phyloP scores from a whole-genome alignment of 1,140 invertebrate species.

The Chironomus striatipennis region DNA sequence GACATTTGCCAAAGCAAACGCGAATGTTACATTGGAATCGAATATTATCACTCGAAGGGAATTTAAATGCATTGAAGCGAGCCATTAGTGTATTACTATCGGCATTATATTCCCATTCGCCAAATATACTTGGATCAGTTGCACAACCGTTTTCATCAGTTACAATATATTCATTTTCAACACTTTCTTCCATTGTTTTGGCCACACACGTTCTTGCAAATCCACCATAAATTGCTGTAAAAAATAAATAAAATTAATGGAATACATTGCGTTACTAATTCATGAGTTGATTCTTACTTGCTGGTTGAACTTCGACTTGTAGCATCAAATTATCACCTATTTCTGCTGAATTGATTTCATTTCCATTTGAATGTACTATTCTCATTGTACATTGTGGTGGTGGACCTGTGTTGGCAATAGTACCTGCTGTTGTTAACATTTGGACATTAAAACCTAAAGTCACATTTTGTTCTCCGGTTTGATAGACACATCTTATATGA shows the following conservation, averaged over 20 bases:
- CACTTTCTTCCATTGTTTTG: slow-evolving; percentile 80
- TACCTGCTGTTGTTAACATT: slow-evolving; percentile 89
- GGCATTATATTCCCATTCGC: slow-evolving; percentile 82
- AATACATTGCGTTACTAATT: neutral
- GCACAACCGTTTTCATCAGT: slow-evolving; percentile 92
- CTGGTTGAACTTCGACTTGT: slow-evolving; percentile 87
- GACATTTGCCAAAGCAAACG: slow-evolving; percentile 90
- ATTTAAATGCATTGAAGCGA: slow-evolving; percentile 91
- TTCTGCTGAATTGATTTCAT: slow-evolving; percentile 82
- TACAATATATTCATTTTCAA: slow-evolving; percentile 85
- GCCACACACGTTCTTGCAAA: slow-evolving; percentile 88
- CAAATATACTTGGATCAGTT: slow-evolving; percentile 84
- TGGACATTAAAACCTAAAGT: slow-evolving; percentile 90
- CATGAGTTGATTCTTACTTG: slow-evolving; percentile 50
- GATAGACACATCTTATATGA: slow-evolving; percentile 89
- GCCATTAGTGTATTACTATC: slow-evolving; percentile 74
- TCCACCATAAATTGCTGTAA: slow-evolving; percentile 85
- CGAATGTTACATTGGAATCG: slow-evolving; percentile 93
- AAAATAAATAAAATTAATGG: slow-evolving; percentile 28
- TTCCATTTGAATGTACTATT: slow-evolving; percentile 77
- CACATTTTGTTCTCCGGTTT: slow-evolving; percentile 88
- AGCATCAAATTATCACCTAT: slow-evolving; percentile 86
- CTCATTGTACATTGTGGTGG: slow-evolving; percentile 88
- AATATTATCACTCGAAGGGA: slow-evolving; percentile 89
- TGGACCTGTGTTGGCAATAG: slow-evolving; percentile 89